Evolutionary conservation across 2,888 invertebrate genomes (phyloP), one percentile per base, ranked within the genome.

Genomic region (Dryomyza anilis): DNA sequence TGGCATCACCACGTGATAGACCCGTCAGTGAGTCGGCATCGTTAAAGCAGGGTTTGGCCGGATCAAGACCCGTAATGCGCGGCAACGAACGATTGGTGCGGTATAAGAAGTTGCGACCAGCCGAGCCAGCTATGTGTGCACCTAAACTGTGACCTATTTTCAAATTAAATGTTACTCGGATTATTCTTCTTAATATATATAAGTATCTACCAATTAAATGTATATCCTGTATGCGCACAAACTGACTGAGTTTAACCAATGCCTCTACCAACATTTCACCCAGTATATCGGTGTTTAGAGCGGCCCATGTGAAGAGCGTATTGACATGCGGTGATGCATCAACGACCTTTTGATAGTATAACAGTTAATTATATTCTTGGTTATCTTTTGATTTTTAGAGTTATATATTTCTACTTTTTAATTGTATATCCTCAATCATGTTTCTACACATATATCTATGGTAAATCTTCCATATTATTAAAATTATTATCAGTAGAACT

Each of bases 101-200:
- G 0, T 69, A 62, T 3, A 70, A 72, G 52, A 82, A 73, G 39
- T 76, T 67, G 27, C 81, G 78, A 1, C 78, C 84, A 8, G 82
- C 81, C 1, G 77, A 59, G 2, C 83, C 82, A 46, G 78, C 73
- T 63, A 83, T 83, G 36, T 83, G 84, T 1, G 83, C 81, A 5
- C 83, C 83, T 68, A 83, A 69, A 64, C 82, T 83, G 45, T 83
- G 82, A 1, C 83, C 83, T n/a, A n/a, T n/a, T n/a, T n/a, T n/a
- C n/a, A n/a, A n/a, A n/a, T n/a, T n/a, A n/a, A n/a, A n/a, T n/a
- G n/a, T n/a, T n/a, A n/a, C n/a, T n/a, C n/a, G n/a, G n/a, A n/a
- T n/a, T n/a, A n/a, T n/a, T n/a, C n/a, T n/a, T n/a, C n/a, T n/a
- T n/a, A n/a, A n/a, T n/a, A n/a, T n/a, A n/a, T n/a, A n/a, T n/a